Evolutionary conservation across 2,888 invertebrate genomes (phyloP), one percentile per base, ranked within the genome.

Genomic region (Lobophora halterata): DNA sequence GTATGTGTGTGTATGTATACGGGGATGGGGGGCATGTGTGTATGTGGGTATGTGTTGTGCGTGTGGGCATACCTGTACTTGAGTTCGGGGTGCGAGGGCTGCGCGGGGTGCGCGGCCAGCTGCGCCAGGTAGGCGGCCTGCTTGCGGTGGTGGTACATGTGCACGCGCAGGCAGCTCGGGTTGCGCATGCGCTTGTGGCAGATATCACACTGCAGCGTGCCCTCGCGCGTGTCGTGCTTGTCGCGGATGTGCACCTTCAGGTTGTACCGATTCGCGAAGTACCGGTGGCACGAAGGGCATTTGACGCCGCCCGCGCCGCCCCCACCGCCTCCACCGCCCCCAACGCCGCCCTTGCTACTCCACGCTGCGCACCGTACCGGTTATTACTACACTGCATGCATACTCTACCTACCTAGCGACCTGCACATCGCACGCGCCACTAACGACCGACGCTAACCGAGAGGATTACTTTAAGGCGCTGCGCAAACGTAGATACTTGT

Each of bases 191-290:
- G 83, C 62, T 93, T 93, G 55, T 92, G 92, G 65, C 93, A 93
- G 37, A 92, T 89, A 52, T 90, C 89, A 71, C 93, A 93, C 58
- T 91, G 91, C 36, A 93, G 81, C 46, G 90, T 90, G 11, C 90
- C 91, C 59, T 91, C 90, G 49, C 89, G 88, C 5, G 90, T 90
- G 59, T 92, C 92, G 65, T 93, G 93, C 62, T 92, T 92, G 72
- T 93, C 93, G 13, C 92, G 85, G 26, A 93, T 90, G 65, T 93
- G 93, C 19, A 93, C 90, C 70, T 93, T 93, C 62, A 93, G 77
- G 71, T 93, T 93, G 80, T 91, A 91, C 3, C 91, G 89, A 71
- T 91, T 91, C 36, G 90, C 91, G 69, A 91, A 91, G 74, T 89
- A 89, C 56, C 90, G 83, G 59, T 89, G 89, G 67, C 91, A 91